Evolutionary conservation across 2,797 vertebrate species (phyloP).

Genomic region (Esox lucius): DNA sequence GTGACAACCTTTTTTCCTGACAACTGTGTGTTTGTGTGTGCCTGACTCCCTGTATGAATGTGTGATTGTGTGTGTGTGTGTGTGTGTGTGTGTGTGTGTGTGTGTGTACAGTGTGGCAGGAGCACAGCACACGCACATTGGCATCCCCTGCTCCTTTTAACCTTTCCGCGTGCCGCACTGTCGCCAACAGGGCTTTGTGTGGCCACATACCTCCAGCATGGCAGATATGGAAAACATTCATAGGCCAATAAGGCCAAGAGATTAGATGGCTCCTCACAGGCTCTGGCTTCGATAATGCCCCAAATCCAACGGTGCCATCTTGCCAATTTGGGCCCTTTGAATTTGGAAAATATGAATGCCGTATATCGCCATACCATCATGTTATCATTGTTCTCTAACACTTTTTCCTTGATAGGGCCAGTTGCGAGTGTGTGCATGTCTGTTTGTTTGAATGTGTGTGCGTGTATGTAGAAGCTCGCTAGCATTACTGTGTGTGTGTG

Average conservation of each 20-base stretch:
- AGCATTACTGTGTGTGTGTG: conserved; percentile 8
- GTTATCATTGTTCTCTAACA: conserved; percentile 22
- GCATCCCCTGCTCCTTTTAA: conserved; percentile 70
- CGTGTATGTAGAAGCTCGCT: conserved; percentile 9
- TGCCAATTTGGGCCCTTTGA: conserved; percentile 63
- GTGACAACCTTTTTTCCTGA: no score
- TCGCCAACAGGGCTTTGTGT: conserved; percentile 78
- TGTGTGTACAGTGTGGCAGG: conserved; percentile 51
- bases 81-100: conserved; percentile 11
- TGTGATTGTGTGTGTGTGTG: conserved; percentile 35
- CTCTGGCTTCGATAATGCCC: conserved; percentile 63
- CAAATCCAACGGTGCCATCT: conserved; percentile 67
- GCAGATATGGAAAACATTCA: conserved; percentile 79
- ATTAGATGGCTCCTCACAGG: conserved; percentile 74
- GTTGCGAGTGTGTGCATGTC: conserved; percentile 24
- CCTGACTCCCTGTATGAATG: neutral
- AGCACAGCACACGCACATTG: conserved; percentile 20
- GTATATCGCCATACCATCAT: conserved; percentile 36
- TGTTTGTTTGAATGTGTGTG: conserved; percentile 6
- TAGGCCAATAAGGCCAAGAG: conserved; percentile 66
- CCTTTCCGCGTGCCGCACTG: conserved; percentile 71
- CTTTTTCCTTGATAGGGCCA: conserved; percentile 34
- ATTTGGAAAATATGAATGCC: conserved; percentile 49
- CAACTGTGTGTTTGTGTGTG: neutral
- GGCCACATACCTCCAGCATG: conserved; percentile 68